phyloP scores from a whole-genome alignment of 2,113 vertebrate species.

The Plecotus auritus region DNA sequence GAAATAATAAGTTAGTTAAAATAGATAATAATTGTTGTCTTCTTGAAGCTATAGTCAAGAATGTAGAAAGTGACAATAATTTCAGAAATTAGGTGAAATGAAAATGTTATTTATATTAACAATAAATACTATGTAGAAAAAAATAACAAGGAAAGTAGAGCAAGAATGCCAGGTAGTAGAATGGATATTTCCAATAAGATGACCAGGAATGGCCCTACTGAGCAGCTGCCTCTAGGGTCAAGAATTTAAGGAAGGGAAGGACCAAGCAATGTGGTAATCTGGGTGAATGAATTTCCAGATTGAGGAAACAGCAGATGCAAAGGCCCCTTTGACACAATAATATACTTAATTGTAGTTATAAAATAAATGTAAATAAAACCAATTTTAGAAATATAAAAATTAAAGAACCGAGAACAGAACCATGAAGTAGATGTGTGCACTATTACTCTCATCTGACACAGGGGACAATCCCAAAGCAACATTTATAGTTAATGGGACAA shows the following conservation, averaged over 20 bases:
- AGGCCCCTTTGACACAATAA: neutral
- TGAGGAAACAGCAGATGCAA: neutral
- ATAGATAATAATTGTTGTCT: neutral
- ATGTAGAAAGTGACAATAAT: neutral
- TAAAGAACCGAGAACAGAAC: neutral
- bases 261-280: neutral
- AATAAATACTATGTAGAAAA: neutral
- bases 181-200: neutral
- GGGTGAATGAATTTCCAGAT: neutral
- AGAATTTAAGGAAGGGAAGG: neutral
- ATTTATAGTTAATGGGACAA: neutral
- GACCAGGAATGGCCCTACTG: neutral
- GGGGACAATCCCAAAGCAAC: neutral
- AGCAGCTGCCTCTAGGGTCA: neutral
- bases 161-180: neutral
- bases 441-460: neutral
- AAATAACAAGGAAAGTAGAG: neutral
- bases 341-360: neutral
- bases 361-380: neutral
- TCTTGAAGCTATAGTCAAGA: neutral
- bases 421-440: neutral
- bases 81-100: slow-evolving; percentile 1
- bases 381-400: slow-evolving; percentile 16
- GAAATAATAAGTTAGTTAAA: neutral
- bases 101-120: neutral